Conservation (phyloP, 2,113 vertebrate species). For the Gallinago jamesoni region DNA sequence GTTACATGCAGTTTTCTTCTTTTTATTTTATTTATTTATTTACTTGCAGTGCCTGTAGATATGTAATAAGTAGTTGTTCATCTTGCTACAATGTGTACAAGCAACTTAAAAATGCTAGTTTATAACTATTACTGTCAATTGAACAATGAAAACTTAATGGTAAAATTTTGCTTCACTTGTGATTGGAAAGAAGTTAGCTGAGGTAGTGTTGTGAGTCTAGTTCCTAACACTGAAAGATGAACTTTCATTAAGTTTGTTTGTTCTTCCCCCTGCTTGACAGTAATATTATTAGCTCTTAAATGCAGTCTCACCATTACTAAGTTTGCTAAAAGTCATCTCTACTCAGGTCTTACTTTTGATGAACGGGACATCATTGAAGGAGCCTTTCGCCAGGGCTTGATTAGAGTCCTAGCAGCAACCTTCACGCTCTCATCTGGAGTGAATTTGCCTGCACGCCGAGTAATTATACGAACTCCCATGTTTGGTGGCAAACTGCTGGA, state of each 20-base stretch:
- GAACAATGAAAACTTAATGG: background rate
- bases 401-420: conserved; percentile 89
- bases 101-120: background rate
- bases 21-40: background rate
- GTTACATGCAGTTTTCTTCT: background rate
- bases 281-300: background rate
- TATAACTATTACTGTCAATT: background rate
- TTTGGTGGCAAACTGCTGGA: conserved; percentile 89
- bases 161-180: background rate
- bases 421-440: conserved; percentile 97
- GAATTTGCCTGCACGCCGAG: conserved; percentile 93
- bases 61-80: background rate
- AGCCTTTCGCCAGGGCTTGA: conserved; percentile 87
- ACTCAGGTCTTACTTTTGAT: conserved; percentile 92
- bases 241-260: background rate
- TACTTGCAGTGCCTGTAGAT: background rate
- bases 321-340: background rate
- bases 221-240: background rate
- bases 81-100: background rate
- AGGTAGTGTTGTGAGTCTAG: background rate
- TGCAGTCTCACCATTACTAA: background rate
- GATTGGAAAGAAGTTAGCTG: background rate
- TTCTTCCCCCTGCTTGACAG: background rate
- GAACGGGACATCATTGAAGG: conserved; percentile 93
- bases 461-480: conserved; percentile 91